Conservation (phyloP, 2,113 vertebrate species). For the Rattus rattus region DNA sequence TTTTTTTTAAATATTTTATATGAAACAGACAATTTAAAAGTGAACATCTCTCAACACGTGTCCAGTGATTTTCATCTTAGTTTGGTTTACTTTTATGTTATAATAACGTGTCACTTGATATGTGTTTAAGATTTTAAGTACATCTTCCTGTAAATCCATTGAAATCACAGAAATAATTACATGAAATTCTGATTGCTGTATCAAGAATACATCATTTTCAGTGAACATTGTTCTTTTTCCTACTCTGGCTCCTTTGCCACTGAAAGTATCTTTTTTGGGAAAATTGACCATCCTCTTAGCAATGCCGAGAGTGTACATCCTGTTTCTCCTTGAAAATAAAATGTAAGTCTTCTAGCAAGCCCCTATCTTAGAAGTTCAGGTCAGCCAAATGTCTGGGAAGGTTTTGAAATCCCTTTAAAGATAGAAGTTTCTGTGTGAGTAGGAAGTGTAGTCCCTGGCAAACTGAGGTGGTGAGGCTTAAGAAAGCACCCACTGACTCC, state of each 20-base stretch:
- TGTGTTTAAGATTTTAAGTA: conserved; percentile 31
- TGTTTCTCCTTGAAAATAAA: conserved; percentile 13
- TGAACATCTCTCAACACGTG: background rate
- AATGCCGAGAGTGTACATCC: background rate
- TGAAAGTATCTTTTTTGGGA: background rate
- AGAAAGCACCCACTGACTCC: conserved; percentile 4
- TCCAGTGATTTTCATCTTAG: conserved; percentile 12
- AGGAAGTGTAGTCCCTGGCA: background rate
- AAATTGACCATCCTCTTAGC: background rate
- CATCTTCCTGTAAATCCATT: conserved; percentile 17
- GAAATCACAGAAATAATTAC: background rate
- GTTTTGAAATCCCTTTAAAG: background rate
- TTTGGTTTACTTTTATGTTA: background rate
- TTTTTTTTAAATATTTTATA: background rate
- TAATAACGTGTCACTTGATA: background rate
- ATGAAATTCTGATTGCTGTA: background rate
- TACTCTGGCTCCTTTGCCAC: conserved; percentile 1
- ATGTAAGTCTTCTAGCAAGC: background rate
- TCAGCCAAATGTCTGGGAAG: background rate
- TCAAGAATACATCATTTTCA: conserved; percentile 4
- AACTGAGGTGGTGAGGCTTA: conserved; percentile 28
- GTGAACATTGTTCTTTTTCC: background rate
- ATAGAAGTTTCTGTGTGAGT: background rate
- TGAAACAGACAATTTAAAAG: conserved; percentile 16
- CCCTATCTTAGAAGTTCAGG: background rate